These are phyloP conservation scores for Tiliacea citrago DNA, from an alignment of 2,888 invertebrate species.

Conservation along the genomic window DNA sequence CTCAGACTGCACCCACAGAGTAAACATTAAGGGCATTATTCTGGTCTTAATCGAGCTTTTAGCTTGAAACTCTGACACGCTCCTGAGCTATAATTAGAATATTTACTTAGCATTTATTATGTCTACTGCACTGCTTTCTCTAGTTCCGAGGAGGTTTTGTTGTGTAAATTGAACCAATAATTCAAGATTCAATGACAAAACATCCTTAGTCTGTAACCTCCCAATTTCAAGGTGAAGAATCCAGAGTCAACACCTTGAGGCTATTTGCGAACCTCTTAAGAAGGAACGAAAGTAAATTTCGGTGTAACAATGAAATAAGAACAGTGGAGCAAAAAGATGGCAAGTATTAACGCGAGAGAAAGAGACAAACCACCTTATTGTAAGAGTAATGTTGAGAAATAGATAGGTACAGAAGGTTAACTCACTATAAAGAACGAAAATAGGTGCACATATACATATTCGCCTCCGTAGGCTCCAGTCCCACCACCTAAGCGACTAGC, in stretches of 20 bases:
- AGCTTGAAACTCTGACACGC: too few relatives aligned
- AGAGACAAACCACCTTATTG: slow-evolving; percentile 27
- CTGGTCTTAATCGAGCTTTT: too few relatives aligned
- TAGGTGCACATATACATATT: background rate
- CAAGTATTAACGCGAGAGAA: slow-evolving; percentile 32
- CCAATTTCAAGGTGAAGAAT: slow-evolving; percentile 28
- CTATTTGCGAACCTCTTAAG: slow-evolving; percentile 31
- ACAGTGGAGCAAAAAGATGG: slow-evolving; percentile 16
- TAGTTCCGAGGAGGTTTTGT: too few relatives aligned
- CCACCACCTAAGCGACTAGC: background rate
- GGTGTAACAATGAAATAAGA: slow-evolving; percentile 44
- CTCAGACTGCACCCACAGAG: too few relatives aligned
- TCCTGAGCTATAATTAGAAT: too few relatives aligned
- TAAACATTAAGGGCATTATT: too few relatives aligned
- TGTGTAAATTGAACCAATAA: background rate
- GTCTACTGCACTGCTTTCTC: too few relatives aligned
- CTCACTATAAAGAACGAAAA: background rate
- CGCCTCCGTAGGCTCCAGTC: background rate
- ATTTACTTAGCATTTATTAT: too few relatives aligned
- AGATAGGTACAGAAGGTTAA: slow-evolving; percentile 8
- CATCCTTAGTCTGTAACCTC: slow-evolving; percentile 1
- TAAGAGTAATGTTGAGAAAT: background rate
- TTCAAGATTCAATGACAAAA: slow-evolving; percentile 8
- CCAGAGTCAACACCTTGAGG: slow-evolving; percentile 17
- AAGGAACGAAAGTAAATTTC: slow-evolving; percentile 44